Evolutionary conservation across 2,797 vertebrate species (phyloP).

Genomic region (Amniataba percoides): DNA sequence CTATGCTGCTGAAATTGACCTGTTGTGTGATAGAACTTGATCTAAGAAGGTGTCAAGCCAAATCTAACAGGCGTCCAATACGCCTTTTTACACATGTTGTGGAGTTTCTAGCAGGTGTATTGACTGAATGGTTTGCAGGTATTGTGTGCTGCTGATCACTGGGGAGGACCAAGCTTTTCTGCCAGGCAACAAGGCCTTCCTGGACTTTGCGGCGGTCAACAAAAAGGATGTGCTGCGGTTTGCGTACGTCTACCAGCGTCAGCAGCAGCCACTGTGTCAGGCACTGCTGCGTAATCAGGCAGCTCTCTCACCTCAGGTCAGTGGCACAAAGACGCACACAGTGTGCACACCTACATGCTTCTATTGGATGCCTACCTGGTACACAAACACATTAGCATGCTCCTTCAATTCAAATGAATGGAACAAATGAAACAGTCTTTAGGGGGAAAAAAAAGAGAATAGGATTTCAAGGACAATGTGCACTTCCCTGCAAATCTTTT

Average conservation of each 20-base stretch:
- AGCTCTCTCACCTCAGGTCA: slow-evolving; percentile 79
- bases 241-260: slow-evolving; percentile 89
- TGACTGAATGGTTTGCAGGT: slow-evolving; percentile 78
- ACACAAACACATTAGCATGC: neutral
- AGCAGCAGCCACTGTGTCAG: slow-evolving; percentile 90
- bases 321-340: slow-evolving; percentile 23
- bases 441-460: neutral
- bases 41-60: neutral
- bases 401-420: neutral
- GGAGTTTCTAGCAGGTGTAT: neutral
- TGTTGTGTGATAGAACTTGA: neutral
- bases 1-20: neutral
- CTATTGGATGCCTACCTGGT: neutral
- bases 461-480: slow-evolving; percentile 5
- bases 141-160: slow-evolving; percentile 93
- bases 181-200: slow-evolving; percentile 89
- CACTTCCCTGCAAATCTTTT: slow-evolving; percentile 1
- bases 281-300: slow-evolving; percentile 86
- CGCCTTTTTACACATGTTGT: neutral
- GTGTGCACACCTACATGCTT: neutral
- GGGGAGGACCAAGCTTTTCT: slow-evolving; percentile 85
- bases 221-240: slow-evolving; percentile 92
- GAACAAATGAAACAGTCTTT: neutral
- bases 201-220: slow-evolving; percentile 92
- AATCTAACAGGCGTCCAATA: neutral